Evolutionary conservation across 2,888 invertebrate genomes (phyloP), one percentile per base, ranked within the genome.

Genomic region (Athripsodes cinereus): DNA sequence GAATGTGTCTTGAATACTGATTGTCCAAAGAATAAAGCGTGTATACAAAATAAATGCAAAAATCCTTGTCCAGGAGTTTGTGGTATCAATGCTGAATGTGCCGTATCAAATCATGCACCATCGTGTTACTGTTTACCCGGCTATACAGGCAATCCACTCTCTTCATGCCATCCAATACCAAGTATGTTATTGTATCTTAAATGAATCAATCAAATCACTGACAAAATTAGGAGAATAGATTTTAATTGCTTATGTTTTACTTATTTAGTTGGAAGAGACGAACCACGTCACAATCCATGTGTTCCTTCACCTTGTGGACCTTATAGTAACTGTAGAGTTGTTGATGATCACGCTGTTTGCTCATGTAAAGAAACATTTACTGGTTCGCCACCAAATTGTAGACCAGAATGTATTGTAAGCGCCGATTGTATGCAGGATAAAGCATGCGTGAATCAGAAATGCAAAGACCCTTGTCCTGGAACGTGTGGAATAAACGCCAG

Each of bases 1-100:
- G 92, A 93, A 79, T 93, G 93, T 71, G 85, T 91, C n/a, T 82
- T 88, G 66, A 92, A 92, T 71, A 85, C 88, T 8, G 92, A 94
- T 68, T 94, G 93, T 72, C 79, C 85, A 5, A 81, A 81, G 68
- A 82, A 84, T 65, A 86, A 82, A 73, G 86, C 92, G 22, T 93
- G 93, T 69, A 79, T 87, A 53, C 89, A 89, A 69, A 89, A 89
- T 72, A 91, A 90, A 77, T 93, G 93, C 70, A 81, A 81, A 67
- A 86, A 92, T 74, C 92, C 92, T 19, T 93, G 92, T 68, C 81
- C 84, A 22, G 89, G 89, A 65, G 86, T 88, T 31, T 92, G 92
- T 69, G 92, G 92, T 51, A 77, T 89, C 66, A 90, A 92, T 70
- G 89, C 92, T 2, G 85, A 88, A 71, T 93, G 93, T 70, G 83